Evolutionary conservation across 2,797 vertebrate genomes (phyloP).

Genomic region (Phylloscopus collybita): DNA sequence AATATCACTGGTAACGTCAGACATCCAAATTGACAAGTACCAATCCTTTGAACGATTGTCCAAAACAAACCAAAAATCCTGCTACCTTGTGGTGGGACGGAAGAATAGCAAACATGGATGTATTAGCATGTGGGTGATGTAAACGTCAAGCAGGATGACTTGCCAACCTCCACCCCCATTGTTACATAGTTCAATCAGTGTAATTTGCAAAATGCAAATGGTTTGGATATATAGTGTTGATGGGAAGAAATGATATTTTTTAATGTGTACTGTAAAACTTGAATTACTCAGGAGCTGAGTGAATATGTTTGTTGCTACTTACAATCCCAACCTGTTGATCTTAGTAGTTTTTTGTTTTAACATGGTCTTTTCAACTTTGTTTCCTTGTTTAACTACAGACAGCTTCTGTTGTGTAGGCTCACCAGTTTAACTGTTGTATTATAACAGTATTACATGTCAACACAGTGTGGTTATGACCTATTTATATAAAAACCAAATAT

Average conservation of each 20-base stretch:
- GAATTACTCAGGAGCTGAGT: slow-evolving; percentile 86
- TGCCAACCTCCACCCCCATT: slow-evolving; percentile 77
- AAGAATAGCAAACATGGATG: slow-evolving; percentile 67
- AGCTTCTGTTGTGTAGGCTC: slow-evolving; percentile 83
- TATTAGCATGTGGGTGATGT: slow-evolving; percentile 79
- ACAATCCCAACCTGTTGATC: slow-evolving; percentile 83
- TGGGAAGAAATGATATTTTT: slow-evolving; percentile 82
- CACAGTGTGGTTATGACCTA: slow-evolving; percentile 90
- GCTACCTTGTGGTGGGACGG: slow-evolving; percentile 64
- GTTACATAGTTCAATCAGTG: slow-evolving; percentile 81
- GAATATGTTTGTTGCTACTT: slow-evolving; percentile 84
- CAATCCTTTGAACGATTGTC: slow-evolving; percentile 73
- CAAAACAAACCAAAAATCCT: slow-evolving; percentile 79
- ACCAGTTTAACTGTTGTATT: slow-evolving; percentile 86
- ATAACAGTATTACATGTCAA: slow-evolving; percentile 89
- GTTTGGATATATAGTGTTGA: slow-evolving; percentile 86
- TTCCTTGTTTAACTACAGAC: slow-evolving; percentile 82
- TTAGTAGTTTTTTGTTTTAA: slow-evolving; percentile 83
- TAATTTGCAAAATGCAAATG: slow-evolving; percentile 82
- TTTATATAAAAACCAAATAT: slow-evolving; percentile 94
- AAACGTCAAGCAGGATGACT: slow-evolving; percentile 75
- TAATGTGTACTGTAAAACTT: slow-evolving; percentile 86
- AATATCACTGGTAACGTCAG: slow-evolving; percentile 77
- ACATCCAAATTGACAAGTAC: slow-evolving; percentile 71
- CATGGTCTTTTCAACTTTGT: slow-evolving; percentile 82